phyloP scores from a whole-genome alignment of 2,888 invertebrate genomes.

The Ischnura elegans region DNA sequence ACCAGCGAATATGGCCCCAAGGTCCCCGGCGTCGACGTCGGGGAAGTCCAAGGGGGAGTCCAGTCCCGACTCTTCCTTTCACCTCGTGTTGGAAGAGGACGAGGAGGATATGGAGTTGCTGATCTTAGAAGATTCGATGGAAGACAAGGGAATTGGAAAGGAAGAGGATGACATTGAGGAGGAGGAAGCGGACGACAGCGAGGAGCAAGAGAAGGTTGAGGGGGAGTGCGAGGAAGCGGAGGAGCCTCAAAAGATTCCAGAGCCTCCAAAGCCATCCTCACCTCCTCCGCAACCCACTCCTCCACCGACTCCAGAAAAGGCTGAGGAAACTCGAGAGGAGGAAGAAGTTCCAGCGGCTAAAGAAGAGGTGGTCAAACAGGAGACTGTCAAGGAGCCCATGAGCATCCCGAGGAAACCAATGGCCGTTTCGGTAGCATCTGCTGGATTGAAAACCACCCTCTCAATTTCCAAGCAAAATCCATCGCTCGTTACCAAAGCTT shows the following conservation, averaged over 20 bases:
- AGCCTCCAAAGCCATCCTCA: not conserved
- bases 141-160: not conserved
- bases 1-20: not conserved
- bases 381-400: not conserved
- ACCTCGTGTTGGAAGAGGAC: conserved; percentile 15
- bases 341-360: not conserved
- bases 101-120: conserved; percentile 9
- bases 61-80: conserved; percentile 13
- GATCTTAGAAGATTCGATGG: not conserved
- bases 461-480: not conserved
- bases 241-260: not conserved
- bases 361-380: not conserved
- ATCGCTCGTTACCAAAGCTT: not conserved
- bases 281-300: conserved; percentile 48
- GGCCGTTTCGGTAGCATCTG: not conserved
- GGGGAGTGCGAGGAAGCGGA: not conserved
- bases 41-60: not conserved
- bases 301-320: conserved; percentile 49
- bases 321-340: conserved; percentile 13
- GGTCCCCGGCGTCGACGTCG: not conserved
- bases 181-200: not conserved
- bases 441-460: not conserved
- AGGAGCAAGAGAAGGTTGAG: not conserved
- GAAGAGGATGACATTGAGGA: not conserved
- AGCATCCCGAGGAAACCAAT: not conserved